These are phyloP conservation scores for Lutjanus argentimaculatus DNA, from an alignment of 2,797 vertebrate genomes.

Conservation along the genomic window DNA sequence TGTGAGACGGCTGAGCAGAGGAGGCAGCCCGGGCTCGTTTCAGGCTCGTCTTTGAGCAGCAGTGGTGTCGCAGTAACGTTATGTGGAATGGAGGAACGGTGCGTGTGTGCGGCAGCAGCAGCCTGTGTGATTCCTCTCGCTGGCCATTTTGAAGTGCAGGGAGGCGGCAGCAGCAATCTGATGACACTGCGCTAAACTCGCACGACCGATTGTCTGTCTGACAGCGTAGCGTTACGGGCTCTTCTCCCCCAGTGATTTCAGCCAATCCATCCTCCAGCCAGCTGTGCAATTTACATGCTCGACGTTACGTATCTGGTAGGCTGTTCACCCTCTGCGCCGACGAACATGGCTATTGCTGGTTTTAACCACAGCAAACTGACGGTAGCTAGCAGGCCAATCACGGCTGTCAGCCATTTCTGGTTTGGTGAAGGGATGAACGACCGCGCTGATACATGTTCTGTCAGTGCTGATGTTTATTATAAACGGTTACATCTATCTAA, in stretches of 20 bases:
- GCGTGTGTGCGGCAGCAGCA: slow-evolving; percentile 64
- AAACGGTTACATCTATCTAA: fast-evolving
- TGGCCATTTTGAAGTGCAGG: slow-evolving; percentile 81
- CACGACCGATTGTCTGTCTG: slow-evolving; percentile 27
- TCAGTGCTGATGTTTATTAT: neutral
- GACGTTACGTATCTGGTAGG: slow-evolving; percentile 15
- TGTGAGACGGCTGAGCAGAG: slow-evolving; percentile 10
- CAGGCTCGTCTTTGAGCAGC: slow-evolving; percentile 56
- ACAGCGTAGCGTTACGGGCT: slow-evolving; percentile 20
- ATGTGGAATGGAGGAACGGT: slow-evolving; percentile 62
- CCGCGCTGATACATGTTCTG: slow-evolving; percentile 30
- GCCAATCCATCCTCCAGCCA: neutral
- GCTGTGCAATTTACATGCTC: slow-evolving; percentile 16
- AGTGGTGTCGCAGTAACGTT: slow-evolving; percentile 78
- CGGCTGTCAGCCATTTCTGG: slow-evolving; percentile 26
- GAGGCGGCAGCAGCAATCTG: slow-evolving; percentile 66
- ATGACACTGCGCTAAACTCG: slow-evolving; percentile 76
- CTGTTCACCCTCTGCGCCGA: neutral
- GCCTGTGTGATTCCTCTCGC: slow-evolving; percentile 69
- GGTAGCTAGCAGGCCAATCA: slow-evolving; percentile 40
- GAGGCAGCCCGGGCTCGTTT: slow-evolving; percentile 38
- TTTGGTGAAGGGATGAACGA: slow-evolving; percentile 4
- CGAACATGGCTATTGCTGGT: neutral
- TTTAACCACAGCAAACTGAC: neutral
- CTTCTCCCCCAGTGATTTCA: slow-evolving; percentile 16